phyloP scores from a whole-genome alignment of 2,113 vertebrate genomes.

The Oxyura jamaicensis region DNA sequence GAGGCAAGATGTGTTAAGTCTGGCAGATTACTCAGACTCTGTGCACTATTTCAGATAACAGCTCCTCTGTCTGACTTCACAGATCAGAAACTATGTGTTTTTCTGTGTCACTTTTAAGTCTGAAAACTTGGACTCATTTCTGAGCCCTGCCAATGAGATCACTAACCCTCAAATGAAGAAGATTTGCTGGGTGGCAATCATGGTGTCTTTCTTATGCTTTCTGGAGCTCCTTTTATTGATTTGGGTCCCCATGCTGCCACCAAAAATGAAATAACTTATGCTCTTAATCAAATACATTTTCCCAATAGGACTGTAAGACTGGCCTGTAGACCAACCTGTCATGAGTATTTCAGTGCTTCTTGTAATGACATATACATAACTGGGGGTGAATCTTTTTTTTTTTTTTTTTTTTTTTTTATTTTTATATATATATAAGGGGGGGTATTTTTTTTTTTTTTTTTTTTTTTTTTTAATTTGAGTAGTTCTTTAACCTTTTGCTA shows the following conservation, averaged over 20 bases:
- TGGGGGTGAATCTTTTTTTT: neutral
- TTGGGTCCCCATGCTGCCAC: neutral
- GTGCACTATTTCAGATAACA: constrained; percentile 61
- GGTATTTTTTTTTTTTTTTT: too few species aligned
- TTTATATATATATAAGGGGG: too few species aligned
- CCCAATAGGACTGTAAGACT: accelerated
- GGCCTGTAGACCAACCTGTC: neutral
- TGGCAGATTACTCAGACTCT: constrained; percentile 46
- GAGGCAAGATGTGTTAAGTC: constrained; percentile 60
- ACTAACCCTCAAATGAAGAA: neutral
- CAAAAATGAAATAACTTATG: neutral
- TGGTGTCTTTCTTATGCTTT: neutral
- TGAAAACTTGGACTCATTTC: constrained; percentile 8
- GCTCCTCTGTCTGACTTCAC: constrained; percentile 35
- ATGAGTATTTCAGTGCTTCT: neutral
- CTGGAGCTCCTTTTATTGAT: neutral
- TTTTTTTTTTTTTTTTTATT: neutral
- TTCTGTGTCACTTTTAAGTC: neutral
- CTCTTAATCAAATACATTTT: neutral
- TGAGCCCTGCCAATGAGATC: neutral
- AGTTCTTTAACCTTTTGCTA: neutral
- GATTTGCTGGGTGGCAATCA: neutral
- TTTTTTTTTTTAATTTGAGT: neutral
- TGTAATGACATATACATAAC: neutral
- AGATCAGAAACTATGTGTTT: constrained; percentile 10